Conservation (phyloP, 2,888 invertebrate genomes). For the Hypercompe scribonia region DNA sequence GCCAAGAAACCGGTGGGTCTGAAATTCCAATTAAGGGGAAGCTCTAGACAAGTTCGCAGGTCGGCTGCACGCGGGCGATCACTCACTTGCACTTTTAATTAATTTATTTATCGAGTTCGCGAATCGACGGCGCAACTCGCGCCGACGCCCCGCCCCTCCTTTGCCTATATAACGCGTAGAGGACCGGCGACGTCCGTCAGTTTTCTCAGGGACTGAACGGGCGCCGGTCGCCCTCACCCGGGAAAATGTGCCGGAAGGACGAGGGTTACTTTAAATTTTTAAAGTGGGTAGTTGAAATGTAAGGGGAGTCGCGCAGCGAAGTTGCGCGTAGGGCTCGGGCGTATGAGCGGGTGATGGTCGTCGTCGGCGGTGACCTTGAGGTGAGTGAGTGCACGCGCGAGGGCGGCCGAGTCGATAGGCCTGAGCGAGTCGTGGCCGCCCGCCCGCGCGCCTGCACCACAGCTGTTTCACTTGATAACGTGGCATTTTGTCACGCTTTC, state of each 20-base stretch:
- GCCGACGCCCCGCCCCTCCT: slow-evolving; percentile 79
- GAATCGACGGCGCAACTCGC: slow-evolving; percentile 85
- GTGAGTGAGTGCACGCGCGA: slow-evolving; percentile 76
- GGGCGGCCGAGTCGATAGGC: slow-evolving; percentile 74
- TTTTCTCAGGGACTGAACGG: slow-evolving; percentile 78
- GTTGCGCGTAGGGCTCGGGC: slow-evolving; percentile 71
- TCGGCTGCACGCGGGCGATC: slow-evolving; percentile 80
- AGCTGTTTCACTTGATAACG: slow-evolving; percentile 81
- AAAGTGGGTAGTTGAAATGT: slow-evolving; percentile 67
- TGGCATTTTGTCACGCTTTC: slow-evolving; percentile 57
- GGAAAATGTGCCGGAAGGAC: slow-evolving; percentile 73
- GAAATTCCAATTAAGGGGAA: slow-evolving; percentile 82
- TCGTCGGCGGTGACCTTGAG: slow-evolving; percentile 75
- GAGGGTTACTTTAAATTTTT: slow-evolving; percentile 73
- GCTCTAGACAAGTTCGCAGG: slow-evolving; percentile 76
- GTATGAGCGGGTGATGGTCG: slow-evolving; percentile 52
- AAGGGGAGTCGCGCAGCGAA: slow-evolving; percentile 61
- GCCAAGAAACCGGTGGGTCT: slow-evolving; percentile 67
- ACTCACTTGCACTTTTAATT: slow-evolving; percentile 87
- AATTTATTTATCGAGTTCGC: slow-evolving; percentile 87
- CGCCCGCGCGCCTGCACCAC: slow-evolving; percentile 80
- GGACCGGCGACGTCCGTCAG: slow-evolving; percentile 79
- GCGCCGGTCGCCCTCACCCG: slow-evolving; percentile 72
- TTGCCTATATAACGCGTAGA: slow-evolving; percentile 76
- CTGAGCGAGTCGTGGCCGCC: slow-evolving; percentile 65